Base-by-base conservation (phyloP, 2,888 invertebrate species). In the Argynnis bischoffii region DNA sequence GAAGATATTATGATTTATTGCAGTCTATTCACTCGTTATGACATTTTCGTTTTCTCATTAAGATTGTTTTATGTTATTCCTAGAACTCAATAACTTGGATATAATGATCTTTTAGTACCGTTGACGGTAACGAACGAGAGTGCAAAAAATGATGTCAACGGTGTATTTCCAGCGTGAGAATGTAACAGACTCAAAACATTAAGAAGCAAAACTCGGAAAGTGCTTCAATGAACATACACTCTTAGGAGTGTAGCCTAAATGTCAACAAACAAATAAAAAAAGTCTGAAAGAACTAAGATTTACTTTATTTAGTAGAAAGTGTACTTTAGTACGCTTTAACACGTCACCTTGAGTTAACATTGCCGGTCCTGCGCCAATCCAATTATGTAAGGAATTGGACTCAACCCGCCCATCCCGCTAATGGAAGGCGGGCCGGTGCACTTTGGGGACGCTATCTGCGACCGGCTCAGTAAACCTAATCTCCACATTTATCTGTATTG, bases 331-430 rank as follows among this genome's bases (percentile, higher is more conserved):
- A 54, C 48, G 57, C 64, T 63, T 68, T 57, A 61, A 63, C 59
- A 55, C 63, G 67, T 69, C 71, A 71, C 69, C 70, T 73, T 69
- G 67, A 66, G 61, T 64, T 35, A 56, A 55, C 65, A 66, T 70
- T 15, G 61, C 51, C 53, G 59, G 63, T 64, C 65, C 59, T 64
- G 65, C 48, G 41, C 57, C 70, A 69, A 76, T 76, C 69, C 74
- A 72, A 75, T 76, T 73, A 74, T 73, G 69, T 61, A 72, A 69
- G 72, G 73, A 72, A 75, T 74, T 74, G 71, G 72, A 66, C 66
- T 67, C 35, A 48, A 55, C 59, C 55, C 68, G 48, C 63, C 68
- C 50, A 70, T 70, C 47, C 63, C 54, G 55, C 63, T 68, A 70
- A 70, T 67, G 64, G 68, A 70, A 63, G 64, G 50, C 48, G 70